Base-by-base conservation (phyloP, 2,113 vertebrate species). In the Tinamus guttatus region DNA sequence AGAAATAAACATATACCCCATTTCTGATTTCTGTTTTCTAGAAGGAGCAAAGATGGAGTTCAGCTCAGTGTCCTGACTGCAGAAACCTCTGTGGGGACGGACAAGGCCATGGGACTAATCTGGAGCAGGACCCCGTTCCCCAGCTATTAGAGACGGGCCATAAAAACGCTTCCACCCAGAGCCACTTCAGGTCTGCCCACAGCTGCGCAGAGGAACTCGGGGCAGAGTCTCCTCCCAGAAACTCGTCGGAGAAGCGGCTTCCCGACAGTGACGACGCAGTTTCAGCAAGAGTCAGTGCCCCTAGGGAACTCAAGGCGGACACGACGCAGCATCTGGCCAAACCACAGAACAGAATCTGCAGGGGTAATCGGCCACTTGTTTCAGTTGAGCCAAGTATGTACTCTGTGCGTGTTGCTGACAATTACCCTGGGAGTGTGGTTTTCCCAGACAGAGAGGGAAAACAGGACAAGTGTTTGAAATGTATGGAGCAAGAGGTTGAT, bases 361-460 rank as follows among this genome's bases (percentile, higher is more conserved):
- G 97, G 82, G 97, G 89, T 73, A 98, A 90, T 79, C 95, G 71
- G 11, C 94, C 85, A 4, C 80, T 96, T 87, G 89, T 97, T 90
- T 97, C 97, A 62, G 19, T 86, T 96, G 98, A 98, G 68, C 97
- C 97, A 97, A 98, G 98, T 98, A 98, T 96, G 98, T 98, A 91
- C 67, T 93, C 30, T 76, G 1, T 43, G 63, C 34, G 36, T 64
- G 69, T 41, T 96, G 76, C 7, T 87, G 60, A 7, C 36, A 28
- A 2, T 91, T 91, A 7, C 34, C 49, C 47, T 18, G 49, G 49
- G 49, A 49, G 49, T 49, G 49, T 49, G 49, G 49, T 49, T 49
- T 49, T 24, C 49, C 49, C 49, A 49, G 49, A 19, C 49, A 49
- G 49, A 49, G 21, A 22, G 21, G 49, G 49, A 49, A 22, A 49